Evolutionary conservation across 2,888 invertebrate species (phyloP), one percentile per base, ranked within the genome.

Genomic region (Hirtodrosophila cameraria): DNA sequence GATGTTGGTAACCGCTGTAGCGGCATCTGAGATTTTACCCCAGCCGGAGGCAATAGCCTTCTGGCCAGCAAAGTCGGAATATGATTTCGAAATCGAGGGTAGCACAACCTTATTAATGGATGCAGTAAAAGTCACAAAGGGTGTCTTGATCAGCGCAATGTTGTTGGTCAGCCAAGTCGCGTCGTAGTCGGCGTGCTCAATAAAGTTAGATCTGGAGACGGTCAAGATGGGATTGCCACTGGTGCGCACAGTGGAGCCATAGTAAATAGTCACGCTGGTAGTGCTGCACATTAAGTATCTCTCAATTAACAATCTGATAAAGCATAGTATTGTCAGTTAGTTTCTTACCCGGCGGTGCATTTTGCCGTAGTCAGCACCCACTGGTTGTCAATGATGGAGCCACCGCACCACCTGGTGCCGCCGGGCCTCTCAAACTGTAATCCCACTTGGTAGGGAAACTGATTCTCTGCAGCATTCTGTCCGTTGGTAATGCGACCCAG

Each of bases 11-110:
- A 82, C 81, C 39, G 33, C 8, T 33, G 57, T n/a, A n/a, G 63
- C 69, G 1, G 41, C 16, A 18, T 89, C 89, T 2, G 80, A 81
- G 39, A 15, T 71, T 57, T 81, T 88, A 38, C 92, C 92, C 92
- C 92, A 92, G 16, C 92, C 92, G 53, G 91, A 90, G 28, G 90
- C 91, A 12, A 87, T 69, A 6, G 88, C 90, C 1, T 25, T 28
- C 3, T 78, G 57, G 8, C 89, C 89, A 11, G 76, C 76, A 49
- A 90, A 91, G 36, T 61, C 83, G 8, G 86, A 76, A 59, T 88
- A 88, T 25, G 59, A 42, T 25, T 41, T 49, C 28, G 74, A 25
- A 1, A 74, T 28, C 1, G 46, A 1, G 20, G 89, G 89, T 42
- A 89, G 43, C 1, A 0, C 11, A 38, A 86, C 33, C 16, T 66